Evolutionary conservation across 2,113 vertebrate species (phyloP), one percentile per base, ranked within the genome.

Genomic region (Entosphenus tridentatus): DNA sequence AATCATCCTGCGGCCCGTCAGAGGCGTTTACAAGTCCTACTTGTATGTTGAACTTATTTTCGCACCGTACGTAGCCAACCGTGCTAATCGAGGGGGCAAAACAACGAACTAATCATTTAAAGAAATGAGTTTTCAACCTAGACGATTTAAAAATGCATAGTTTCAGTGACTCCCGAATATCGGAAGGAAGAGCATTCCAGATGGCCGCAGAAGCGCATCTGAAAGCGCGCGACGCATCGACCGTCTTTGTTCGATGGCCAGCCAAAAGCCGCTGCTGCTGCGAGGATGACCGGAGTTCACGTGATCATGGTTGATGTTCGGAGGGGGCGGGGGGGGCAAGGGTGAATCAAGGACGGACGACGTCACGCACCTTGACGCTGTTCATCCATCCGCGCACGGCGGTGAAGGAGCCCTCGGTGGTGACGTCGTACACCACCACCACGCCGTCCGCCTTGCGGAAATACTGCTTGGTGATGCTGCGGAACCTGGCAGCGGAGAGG

Each of bases 401-500:
- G 0, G 9, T 12, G 73, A 85, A 83, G 71, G 84, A 84, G 70
- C 76, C 10, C 39, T 76, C 57, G 0, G 78, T 71, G 0, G 78
- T 84, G 1, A 85, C 1, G 72, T 88, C 85, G 56, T 87, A 88
- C 83, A 86, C 78, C 69, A 81, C 78, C 55, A 88, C 75, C 69
- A 87, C 77, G 3, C 80, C 82, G 1, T 87, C 83, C 0, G 81
- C 83, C 71, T 79, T 82, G 17, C 82, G 80, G 71, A 85, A 85
- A 11, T 87, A 87, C 73, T 87, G 86, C 73, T 82, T 81, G 56
- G 83, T 84, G 71, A 88, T 77, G 73, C 84, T 85, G 68, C 76
- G 78, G 69, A 85, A 88, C 75, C 85, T 87, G 72, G 6, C 58
- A 57, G 39, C 39, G 6, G 39, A 39, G 39, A 39, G 39, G 6